phyloP scores from a whole-genome alignment of 2,797 vertebrate genomes.

The Platalea minor region DNA sequence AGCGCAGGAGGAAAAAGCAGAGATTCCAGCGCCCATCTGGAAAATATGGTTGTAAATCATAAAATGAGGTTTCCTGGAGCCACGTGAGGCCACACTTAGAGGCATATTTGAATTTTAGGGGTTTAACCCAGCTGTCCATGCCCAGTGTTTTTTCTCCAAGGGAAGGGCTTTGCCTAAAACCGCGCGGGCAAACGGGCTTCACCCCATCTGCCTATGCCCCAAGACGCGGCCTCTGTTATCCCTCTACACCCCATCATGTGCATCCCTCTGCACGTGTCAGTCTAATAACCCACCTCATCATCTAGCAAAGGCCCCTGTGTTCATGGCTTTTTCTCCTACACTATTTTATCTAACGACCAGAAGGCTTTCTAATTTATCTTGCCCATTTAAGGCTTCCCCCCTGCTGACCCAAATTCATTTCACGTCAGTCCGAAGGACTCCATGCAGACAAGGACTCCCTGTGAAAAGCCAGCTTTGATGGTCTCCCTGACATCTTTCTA shows the following conservation, averaged over 20 bases:
- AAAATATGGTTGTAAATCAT: neutral
- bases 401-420: neutral
- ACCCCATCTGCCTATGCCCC: neutral
- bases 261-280: neutral
- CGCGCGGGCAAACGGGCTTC: fast-evolving
- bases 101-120: neutral
- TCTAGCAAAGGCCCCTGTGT: neutral
- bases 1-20: neutral
- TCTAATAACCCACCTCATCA: neutral
- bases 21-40: neutral
- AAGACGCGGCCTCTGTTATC: neutral
- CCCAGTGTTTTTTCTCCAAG: neutral
- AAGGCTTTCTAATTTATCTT: constrained; percentile 3
- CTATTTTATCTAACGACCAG: neutral
- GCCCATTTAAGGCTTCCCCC: neutral
- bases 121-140: neutral
- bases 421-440: neutral
- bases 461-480: constrained; percentile 46
- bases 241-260: neutral
- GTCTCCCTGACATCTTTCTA: neutral
- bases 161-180: neutral
- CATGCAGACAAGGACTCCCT: neutral
- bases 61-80: neutral
- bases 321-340: neutral
- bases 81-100: neutral